Percentiles rank a stretch among this genome's conserved stretches.
Conservation (phyloP, 2,113 vertebrate genomes). For the Phalacrocorax carbo region DNA sequence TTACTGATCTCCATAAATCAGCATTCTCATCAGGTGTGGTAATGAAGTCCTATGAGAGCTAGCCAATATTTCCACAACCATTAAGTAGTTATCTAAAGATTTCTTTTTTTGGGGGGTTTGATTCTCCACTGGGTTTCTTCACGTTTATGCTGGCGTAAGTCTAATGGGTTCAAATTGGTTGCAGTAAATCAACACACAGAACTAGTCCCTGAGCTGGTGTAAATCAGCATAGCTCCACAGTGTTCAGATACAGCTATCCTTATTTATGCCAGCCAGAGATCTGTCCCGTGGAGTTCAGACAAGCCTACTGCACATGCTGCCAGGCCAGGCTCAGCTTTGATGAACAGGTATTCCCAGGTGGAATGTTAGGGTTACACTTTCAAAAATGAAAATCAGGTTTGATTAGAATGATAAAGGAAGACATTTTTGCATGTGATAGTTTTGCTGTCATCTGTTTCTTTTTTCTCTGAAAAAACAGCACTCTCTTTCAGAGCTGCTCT, state of each 20-base stretch:
- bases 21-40: conserved; percentile 44
- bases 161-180: conserved; percentile 41
- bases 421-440: not conserved
- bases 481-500: conserved; percentile 7
- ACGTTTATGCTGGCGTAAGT: not conserved
- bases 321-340: not conserved
- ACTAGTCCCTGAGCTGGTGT: not conserved
- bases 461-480: not conserved
- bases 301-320: not conserved
- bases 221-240: not conserved
- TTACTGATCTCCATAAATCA: conserved; percentile 54
- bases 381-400: not conserved
- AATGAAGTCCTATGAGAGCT: not conserved
- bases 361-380: not conserved
- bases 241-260: not conserved
- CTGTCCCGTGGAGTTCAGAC: not conserved
- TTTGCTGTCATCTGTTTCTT: not conserved
- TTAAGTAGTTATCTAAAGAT: conserved; percentile 41
- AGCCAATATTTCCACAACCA: not conserved
- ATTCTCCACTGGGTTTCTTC: conserved; percentile 37
- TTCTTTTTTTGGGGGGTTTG: not conserved
- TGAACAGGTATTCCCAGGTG: not conserved
- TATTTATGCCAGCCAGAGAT: not conserved
- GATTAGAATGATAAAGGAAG: conserved; percentile 29
- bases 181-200: conserved; percentile 32